Conservation (phyloP, 2,113 vertebrate genomes). For the Dryoscopus gambensis region DNA sequence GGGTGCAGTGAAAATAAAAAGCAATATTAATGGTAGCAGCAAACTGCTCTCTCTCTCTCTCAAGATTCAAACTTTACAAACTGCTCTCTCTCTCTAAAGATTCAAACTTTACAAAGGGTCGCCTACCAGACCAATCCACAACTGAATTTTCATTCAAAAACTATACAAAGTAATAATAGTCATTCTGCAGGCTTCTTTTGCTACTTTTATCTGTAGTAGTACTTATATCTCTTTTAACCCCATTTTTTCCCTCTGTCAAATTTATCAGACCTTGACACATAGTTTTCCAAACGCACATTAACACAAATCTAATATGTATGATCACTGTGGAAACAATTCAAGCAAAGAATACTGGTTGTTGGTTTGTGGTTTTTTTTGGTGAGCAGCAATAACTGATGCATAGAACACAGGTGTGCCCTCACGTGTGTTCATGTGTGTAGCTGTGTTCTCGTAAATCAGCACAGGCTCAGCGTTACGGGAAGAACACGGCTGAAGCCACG, state of each 20-base stretch:
- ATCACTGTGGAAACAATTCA: slow-evolving; percentile 31
- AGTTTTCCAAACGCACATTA: slow-evolving; percentile 39
- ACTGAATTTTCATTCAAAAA: neutral
- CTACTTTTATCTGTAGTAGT: neutral
- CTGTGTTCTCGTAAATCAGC: slow-evolving; percentile 63
- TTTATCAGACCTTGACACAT: slow-evolving; percentile 8
- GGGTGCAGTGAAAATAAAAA: neutral
- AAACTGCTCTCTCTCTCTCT: neutral
- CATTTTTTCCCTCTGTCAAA: neutral
- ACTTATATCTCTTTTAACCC: neutral
- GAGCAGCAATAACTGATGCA: neutral
- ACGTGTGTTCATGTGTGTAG: neutral
- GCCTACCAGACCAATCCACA: neutral
- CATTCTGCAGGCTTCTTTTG: neutral
- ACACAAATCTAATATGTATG: neutral
- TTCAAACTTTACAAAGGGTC: neutral
- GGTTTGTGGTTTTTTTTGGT: neutral
- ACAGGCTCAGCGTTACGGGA: slow-evolving; percentile 23
- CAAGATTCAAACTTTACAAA: neutral
- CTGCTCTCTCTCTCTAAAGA: neutral
- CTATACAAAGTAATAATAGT: neutral
- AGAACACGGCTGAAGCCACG: neutral
- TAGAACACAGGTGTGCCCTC: neutral
- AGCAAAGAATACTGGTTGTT: neutral
- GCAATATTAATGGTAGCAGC: neutral